These are phyloP conservation scores for Sthenelais limicola DNA, from an alignment of 2,888 invertebrate genomes.

Conservation along the genomic window DNA sequence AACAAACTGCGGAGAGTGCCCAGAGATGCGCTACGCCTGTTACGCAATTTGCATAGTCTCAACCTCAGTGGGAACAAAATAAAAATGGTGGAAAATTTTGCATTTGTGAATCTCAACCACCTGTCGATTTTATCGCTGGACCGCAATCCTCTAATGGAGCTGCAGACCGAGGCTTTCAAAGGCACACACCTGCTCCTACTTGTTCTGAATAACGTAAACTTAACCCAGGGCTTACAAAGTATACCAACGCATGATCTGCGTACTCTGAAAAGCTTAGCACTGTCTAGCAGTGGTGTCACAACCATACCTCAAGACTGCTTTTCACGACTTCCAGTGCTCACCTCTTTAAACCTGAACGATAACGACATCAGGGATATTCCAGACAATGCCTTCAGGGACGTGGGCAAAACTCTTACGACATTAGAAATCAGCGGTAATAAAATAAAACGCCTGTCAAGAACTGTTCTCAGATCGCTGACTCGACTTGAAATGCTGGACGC, in stretches of 20 bases:
- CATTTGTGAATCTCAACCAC: conserved; percentile 43
- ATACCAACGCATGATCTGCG: conserved; percentile 45
- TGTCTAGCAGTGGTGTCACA: conserved; percentile 41
- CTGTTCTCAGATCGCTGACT: conserved; percentile 27
- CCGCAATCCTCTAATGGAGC: conserved; percentile 48
- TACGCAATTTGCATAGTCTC: conserved; percentile 47
- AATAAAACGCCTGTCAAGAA: conserved; percentile 32
- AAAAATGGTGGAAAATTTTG: conserved; percentile 37
- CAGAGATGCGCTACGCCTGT: conserved; percentile 46
- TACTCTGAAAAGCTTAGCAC: conserved; percentile 44
- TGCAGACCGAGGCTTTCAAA: conserved; percentile 40
- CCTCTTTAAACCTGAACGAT: conserved; percentile 45
- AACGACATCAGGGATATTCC: conserved; percentile 43
- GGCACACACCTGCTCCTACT: conserved; percentile 49
- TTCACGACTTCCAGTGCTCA: conserved; percentile 33
- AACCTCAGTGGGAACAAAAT: conserved; percentile 50
- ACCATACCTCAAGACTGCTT: conserved; percentile 49
- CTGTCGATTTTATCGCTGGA: conserved; percentile 51
- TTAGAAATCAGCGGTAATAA: conserved; percentile 45
- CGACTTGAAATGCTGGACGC: conserved; percentile 41
- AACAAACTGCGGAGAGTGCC: conserved; percentile 49
- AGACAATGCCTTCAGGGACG: conserved; percentile 31
- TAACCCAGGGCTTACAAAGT: conserved; percentile 44
- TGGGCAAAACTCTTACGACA: conserved; percentile 40
- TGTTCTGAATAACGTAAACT: conserved; percentile 40